Evolutionary conservation across 2,888 invertebrate genomes (phyloP), one percentile per base, ranked within the genome.

Genomic region (Oligia latruncula): DNA sequence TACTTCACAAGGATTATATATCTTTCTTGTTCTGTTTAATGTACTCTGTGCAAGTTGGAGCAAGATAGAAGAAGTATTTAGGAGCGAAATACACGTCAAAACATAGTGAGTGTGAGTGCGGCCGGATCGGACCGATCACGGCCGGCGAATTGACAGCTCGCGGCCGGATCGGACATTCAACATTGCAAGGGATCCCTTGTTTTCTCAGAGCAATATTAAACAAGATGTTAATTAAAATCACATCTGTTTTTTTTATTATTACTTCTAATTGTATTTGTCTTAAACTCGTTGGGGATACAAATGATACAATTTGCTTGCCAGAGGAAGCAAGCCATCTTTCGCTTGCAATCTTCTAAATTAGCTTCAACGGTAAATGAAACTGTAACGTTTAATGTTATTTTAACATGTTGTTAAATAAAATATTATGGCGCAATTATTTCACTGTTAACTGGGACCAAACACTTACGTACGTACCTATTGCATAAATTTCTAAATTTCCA

Each of bases 281-380:
- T 65, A 65, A 87, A 83, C 71, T 46, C 8, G 77, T 62, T 23
- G 9, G 20, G 8, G 55, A 68, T 77, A 77, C 67, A 77, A 83
- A 72, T 77, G 77, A 71, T 60, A 77, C 58, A 82, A 82, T 82
- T 86, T 52, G 1, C 58, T 55, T 55, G 35, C n/a, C 72, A 43
- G 15, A 76, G 83, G 87, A 87, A 83, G 71, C 40, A 0, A 49
- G n/a, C 29, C 15, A 15, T 65, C 23, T 58, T 40, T 64, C 6
- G 46, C 60, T 55, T 35, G 40, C 43, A 58, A 68, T 83, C 43
- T 58, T 71, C 52, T n/a, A 62, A 66, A 83, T 70, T 82, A 83
- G 9, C 60, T 68, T 65, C 43, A 83, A 86, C 87, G 62, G 87
- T 86, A 66, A 55, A 83, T 68, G 3, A 6, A 87, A 83, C 78